Percentiles rank a stretch among this genome's conserved stretches.
phyloP scores from a whole-genome alignment of 2,888 invertebrate species.

The Nomada fabriciana region DNA sequence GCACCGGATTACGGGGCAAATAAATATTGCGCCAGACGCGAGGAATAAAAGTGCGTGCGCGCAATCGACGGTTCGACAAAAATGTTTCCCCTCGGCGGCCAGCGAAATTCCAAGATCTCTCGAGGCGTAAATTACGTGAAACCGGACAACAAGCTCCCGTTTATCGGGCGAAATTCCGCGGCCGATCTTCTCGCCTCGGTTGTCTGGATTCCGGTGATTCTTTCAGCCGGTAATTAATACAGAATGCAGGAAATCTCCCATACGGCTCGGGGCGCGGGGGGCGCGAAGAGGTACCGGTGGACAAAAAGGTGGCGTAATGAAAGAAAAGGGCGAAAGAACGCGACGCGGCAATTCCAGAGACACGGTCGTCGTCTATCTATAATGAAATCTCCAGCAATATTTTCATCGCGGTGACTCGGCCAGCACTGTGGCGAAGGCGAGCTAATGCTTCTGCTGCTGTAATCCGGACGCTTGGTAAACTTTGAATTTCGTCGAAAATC shows the following conservation, averaged over 20 bases:
- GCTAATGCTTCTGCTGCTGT: constrained; percentile 47
- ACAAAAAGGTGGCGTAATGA: constrained; percentile 13
- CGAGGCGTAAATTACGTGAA: constrained; percentile 45
- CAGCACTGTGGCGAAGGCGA: constrained; percentile 24
- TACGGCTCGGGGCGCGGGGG: constrained; percentile 16
- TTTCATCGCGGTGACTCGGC: constrained; percentile 70
- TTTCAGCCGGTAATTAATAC: constrained; percentile 58
- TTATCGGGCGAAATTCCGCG: constrained; percentile 35
- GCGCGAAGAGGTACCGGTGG: neutral
- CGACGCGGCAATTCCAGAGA: constrained; percentile 52
- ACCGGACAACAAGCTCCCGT: constrained; percentile 33
- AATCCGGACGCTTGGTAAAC: constrained; percentile 48
- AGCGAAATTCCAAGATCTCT: constrained; percentile 36
- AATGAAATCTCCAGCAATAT: constrained; percentile 78
- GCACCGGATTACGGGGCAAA: neutral
- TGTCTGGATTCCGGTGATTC: constrained; percentile 40
- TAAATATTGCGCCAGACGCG: neutral
- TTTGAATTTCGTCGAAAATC: constrained; percentile 35
- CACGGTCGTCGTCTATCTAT: constrained; percentile 71
- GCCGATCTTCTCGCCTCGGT: constrained; percentile 1
- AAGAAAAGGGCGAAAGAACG: constrained; percentile 45
- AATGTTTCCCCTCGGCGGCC: neutral
- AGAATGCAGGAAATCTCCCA: constrained; percentile 51
- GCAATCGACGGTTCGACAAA: neutral
- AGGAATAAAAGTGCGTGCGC: neutral